Percentiles rank a stretch among this genome's conserved stretches.
phyloP scores from a whole-genome alignment of 2,797 vertebrate species.

The Falco naumanni region DNA sequence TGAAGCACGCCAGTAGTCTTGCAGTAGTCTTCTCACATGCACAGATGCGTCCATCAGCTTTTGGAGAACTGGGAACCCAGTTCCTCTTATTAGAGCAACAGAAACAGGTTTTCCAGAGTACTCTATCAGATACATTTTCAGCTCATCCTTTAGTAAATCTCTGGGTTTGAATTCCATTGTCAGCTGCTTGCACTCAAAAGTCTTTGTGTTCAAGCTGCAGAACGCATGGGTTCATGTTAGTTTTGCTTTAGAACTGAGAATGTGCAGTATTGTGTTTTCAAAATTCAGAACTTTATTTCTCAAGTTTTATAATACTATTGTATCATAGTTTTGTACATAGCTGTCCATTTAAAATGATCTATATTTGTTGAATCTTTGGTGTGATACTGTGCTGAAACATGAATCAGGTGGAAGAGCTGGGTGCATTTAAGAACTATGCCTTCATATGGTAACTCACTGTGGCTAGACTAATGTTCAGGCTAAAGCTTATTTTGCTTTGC shows the following conservation, averaged over 20 bases:
- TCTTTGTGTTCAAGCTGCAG: conserved; percentile 10
- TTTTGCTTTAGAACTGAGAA: conserved; percentile 54
- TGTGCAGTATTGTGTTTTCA: conserved; percentile 34
- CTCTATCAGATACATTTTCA: background rate
- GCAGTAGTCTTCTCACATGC: background rate
- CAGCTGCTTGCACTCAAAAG: background rate
- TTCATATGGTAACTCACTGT: conserved; percentile 36
- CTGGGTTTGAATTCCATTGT: background rate
- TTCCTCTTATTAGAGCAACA: background rate
- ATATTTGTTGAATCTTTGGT: conserved; percentile 29
- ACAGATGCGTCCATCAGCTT: background rate
- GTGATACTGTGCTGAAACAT: conserved; percentile 32
- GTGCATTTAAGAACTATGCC: conserved; percentile 20
- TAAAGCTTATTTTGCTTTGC: conserved; percentile 53
- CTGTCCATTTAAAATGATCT: conserved; percentile 25
- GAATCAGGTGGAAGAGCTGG: conserved; percentile 41
- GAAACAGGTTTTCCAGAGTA: conserved; percentile 4
- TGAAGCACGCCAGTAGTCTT: background rate
- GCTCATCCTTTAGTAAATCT: background rate
- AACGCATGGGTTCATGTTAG: background rate
- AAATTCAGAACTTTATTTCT: conserved; percentile 46
- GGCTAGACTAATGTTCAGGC: conserved; percentile 22
- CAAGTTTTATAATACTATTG: conserved; percentile 63
- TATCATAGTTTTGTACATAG: conserved; percentile 67
- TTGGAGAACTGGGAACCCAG: background rate